Conservation (phyloP, 2,888 invertebrate genomes). For the Stenichneumon culpator region DNA sequence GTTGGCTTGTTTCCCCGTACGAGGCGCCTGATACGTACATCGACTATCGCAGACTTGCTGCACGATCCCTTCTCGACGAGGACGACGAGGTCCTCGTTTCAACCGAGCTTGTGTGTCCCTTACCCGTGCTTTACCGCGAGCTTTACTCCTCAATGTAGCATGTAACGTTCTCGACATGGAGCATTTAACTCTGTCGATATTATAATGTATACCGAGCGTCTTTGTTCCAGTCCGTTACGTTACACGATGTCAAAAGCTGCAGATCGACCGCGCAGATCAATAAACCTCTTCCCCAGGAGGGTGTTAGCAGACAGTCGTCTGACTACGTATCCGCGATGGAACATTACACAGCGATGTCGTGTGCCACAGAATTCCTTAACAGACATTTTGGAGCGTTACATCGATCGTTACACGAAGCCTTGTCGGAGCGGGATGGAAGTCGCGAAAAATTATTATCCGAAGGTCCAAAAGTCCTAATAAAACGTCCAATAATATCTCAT, state of each 20-base stretch:
- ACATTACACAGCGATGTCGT: too few relatives aligned
- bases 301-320: too few relatives aligned
- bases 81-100: slow-evolving; percentile 15
- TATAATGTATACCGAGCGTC: background rate
- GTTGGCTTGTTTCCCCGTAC: slow-evolving; percentile 33
- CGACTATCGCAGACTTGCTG: slow-evolving; percentile 37
- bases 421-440: too few relatives aligned
- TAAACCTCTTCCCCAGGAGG: too few relatives aligned
- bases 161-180: background rate
- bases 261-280: background rate
- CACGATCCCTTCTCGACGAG: slow-evolving; percentile 18
- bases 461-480: too few relatives aligned
- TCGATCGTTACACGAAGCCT: too few relatives aligned
- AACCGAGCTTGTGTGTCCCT: slow-evolving; percentile 20
- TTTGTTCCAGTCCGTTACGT: background rate
- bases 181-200: slow-evolving; percentile 6
- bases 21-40: slow-evolving; percentile 44
- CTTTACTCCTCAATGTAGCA: slow-evolving; percentile 25
- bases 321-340: too few relatives aligned
- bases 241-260: background rate
- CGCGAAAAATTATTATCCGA: too few relatives aligned
- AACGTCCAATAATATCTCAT: too few relatives aligned
- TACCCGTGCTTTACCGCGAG: slow-evolving; percentile 17
- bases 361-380: too few relatives aligned
- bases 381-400: too few relatives aligned